Base-by-base conservation (phyloP, 1,140 invertebrate species). In the Matsumurasca onukii region DNA sequence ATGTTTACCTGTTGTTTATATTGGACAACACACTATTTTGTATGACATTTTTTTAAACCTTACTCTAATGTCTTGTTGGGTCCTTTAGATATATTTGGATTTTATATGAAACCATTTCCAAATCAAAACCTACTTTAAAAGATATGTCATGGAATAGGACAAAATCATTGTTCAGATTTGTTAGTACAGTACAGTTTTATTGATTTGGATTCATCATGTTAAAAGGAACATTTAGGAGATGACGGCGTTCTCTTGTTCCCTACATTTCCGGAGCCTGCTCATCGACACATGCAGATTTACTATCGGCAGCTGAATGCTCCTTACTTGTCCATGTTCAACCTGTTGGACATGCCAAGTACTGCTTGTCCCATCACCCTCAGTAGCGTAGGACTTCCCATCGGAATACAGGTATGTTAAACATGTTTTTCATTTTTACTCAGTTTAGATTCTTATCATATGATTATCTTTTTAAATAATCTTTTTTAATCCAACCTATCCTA, bases 301-400 rank as follows among this genome's bases (percentile, higher is more conserved):
- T 85, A 88, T 69, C 89, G 88, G 72, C 80, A 89, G 13, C 81
- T 89, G 55, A 92, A 95, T 79, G 87, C 87, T 75, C 84, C 86
- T 17, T 96, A 94, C 77, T 85, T 91, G 72, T 88, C 86, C 22
- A 86, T 96, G 68, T 95, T 95, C 77, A 97, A 96, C 78, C 84
- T 88, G 3, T 76, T 95, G 2, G 92, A 90, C n/a, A 78, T 95
- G 31, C 93, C 94, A 0, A 91, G 90, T 0, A 95, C 92, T 71
- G 90, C 87, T 75, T 92, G 84, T 82, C 93, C 83, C 15, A 79
- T 95, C 49, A 92, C 92, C 0, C 77, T 95, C 1, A 86, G 88
- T 51, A 82, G 81, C 12, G 82, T 89, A 27, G 91, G 92, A 0
- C 74, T 96, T 29, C 94, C 94, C 2, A 81, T 96, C 64, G 93